Percentiles rank a stretch among this genome's conserved stretches.
phyloP scores from a whole-genome alignment of 2,797 vertebrate genomes.

The Aselliscus stoliczkanus region DNA sequence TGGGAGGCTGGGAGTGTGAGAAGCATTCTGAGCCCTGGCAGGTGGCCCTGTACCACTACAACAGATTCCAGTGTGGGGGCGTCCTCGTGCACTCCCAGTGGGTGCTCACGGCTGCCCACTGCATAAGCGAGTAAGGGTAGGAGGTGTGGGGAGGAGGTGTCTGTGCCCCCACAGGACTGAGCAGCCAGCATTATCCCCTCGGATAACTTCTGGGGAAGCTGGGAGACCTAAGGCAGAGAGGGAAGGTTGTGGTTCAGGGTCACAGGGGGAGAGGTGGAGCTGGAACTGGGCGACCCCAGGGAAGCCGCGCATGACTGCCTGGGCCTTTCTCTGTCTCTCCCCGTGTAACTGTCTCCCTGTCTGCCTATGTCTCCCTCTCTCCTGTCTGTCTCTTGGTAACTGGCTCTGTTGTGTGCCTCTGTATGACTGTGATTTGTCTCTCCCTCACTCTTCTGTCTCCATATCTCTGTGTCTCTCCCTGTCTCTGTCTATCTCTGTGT shows the following conservation, averaged over 20 bases:
- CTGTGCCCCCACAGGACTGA: not conserved
- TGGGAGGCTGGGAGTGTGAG: slow-evolving; percentile 18
- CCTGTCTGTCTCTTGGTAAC: not conserved
- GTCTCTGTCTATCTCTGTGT: not conserved
- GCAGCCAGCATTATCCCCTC: not conserved
- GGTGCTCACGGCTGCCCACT: slow-evolving; percentile 66
- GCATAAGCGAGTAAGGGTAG: slow-evolving; percentile 4
- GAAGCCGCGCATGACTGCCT: not conserved
- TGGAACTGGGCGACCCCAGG: not conserved
- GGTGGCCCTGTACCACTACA: slow-evolving; percentile 42
- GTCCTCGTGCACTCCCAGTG: slow-evolving; percentile 41
- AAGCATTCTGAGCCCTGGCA: slow-evolving; percentile 48
- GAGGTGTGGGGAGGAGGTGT: not conserved
- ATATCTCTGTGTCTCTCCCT: not conserved
- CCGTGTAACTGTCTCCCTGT: not conserved
- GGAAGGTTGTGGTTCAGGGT: not conserved
- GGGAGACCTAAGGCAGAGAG: not conserved
- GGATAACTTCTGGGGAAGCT: not conserved
- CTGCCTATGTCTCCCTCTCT: not conserved
- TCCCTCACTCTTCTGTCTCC: not conserved
- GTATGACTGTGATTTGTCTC: not conserved
- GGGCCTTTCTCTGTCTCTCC: not conserved
- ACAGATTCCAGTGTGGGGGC: not conserved
- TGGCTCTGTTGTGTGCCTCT: not conserved
- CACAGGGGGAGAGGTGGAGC: not conserved